A percentile compares a stretch with the other conserved stretches of the same genome.
Evolutionary conservation across 2,113 vertebrate genomes (phyloP).

Genomic region (Ariopsis seemanni): DNA sequence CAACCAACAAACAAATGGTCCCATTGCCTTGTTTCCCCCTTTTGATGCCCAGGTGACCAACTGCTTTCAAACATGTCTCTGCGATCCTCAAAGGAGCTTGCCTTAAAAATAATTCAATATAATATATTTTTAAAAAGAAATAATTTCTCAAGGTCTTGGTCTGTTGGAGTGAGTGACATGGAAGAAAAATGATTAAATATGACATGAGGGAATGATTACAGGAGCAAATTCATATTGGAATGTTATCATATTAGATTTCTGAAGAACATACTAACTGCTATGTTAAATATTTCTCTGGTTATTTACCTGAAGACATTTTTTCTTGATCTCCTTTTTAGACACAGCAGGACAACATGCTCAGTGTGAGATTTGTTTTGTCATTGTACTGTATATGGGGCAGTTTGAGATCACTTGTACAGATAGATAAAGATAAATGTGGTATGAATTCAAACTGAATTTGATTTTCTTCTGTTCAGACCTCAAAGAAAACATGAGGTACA

Average conservation of each 20-base stretch:
- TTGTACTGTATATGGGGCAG: neutral
- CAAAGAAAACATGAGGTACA: neutral
- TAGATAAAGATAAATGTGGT: neutral
- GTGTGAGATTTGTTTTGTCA: neutral
- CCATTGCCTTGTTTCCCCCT: neutral
- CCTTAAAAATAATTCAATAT: neutral
- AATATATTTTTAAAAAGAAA: neutral
- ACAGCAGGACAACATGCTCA: neutral
- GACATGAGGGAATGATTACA: neutral
- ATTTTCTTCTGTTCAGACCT: neutral
- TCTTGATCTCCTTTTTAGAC: neutral
- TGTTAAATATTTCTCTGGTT: neutral
- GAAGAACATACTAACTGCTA: neutral
- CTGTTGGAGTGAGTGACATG: neutral
- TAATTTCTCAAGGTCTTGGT: neutral
- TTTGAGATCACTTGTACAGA: neutral
- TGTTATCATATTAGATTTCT: neutral
- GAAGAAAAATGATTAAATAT: neutral
- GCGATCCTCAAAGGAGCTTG: neutral
- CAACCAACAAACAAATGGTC: conserved; percentile 24
- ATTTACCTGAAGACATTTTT: neutral
- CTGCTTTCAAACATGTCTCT: conserved; percentile 1
- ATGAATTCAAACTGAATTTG: neutral
- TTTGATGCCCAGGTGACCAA: conserved; percentile 2
- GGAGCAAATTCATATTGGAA: neutral